These are phyloP conservation scores for Lepidonotus clava DNA, from an alignment of 2,888 invertebrate species.

Conservation along the genomic window DNA sequence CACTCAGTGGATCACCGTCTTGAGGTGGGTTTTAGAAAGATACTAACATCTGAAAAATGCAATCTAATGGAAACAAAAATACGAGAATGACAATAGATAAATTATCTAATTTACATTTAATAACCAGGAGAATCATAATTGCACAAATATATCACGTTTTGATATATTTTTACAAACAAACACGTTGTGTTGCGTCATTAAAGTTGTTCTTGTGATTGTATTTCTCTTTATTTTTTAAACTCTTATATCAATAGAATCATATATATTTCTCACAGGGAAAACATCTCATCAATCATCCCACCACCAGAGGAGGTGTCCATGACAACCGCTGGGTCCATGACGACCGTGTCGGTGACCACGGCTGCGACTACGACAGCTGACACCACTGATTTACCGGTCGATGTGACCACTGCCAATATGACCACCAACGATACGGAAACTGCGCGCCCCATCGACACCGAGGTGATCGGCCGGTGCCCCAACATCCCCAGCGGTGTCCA, in stretches of 20 bases:
- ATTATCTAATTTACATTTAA: too few species aligned
- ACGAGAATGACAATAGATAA: too few species aligned
- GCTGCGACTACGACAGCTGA: background rate
- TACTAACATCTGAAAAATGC: too few species aligned
- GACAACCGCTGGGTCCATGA: slow-evolving; percentile 14
- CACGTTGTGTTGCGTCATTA: too few species aligned
- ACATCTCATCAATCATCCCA: background rate
- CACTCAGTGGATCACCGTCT: slow-evolving; percentile 71
- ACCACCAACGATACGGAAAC: background rate
- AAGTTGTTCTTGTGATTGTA: too few species aligned
- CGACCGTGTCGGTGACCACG: background rate
- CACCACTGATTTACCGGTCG: background rate
- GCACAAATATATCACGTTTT: too few species aligned
- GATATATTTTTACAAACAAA: too few species aligned
- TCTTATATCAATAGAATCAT: too few species aligned
- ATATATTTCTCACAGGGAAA: too few species aligned
- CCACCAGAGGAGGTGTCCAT: background rate
- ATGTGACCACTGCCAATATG: background rate
- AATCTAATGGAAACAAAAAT: too few species aligned
- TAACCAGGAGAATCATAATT: too few species aligned
- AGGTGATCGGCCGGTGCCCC: slow-evolving; percentile 27
- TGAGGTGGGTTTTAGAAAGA: slow-evolving; percentile 72
- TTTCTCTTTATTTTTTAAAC: too few species aligned
- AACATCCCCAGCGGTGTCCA: slow-evolving; percentile 73
- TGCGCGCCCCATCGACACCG: background rate